Conservation (phyloP, 2,113 vertebrate genomes). For the Tricholaema leucomelas region DNA sequence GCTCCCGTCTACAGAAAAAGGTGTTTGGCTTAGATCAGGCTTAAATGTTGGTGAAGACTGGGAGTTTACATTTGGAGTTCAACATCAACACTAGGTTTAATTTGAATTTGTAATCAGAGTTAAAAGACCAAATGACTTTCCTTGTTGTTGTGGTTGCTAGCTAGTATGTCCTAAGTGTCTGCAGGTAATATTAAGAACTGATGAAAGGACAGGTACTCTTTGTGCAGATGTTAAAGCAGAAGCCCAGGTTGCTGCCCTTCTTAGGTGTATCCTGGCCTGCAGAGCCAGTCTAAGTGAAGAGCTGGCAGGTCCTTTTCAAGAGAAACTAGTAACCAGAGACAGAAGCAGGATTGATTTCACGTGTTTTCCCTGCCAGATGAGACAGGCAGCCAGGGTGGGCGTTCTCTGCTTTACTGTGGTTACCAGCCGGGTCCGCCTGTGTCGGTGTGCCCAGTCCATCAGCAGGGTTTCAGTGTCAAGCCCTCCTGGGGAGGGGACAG, state of each 20-base stretch:
- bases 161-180: not conserved
- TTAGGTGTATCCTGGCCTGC: fast-evolving
- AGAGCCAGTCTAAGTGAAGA: not conserved
- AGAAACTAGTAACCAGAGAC: fast-evolving
- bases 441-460: fast-evolving
- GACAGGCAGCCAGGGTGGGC: fast-evolving
- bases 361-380: fast-evolving
- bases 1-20: not conserved
- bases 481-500: fast-evolving
- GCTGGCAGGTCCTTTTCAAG: not conserved
- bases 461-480: fast-evolving
- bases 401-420: fast-evolving
- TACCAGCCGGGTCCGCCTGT: fast-evolving
- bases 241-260: not conserved
- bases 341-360: not conserved
- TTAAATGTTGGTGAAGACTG: not conserved
- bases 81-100: not conserved
- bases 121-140: not conserved
- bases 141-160: not conserved
- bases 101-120: not conserved
- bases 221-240: fast-evolving
- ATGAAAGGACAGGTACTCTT: not conserved
- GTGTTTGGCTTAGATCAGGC: not conserved
- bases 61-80: not conserved
- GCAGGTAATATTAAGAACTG: not conserved